Evolutionary conservation across 1,140 invertebrate species (phyloP).

Genomic region (Ylistrum balloti): DNA sequence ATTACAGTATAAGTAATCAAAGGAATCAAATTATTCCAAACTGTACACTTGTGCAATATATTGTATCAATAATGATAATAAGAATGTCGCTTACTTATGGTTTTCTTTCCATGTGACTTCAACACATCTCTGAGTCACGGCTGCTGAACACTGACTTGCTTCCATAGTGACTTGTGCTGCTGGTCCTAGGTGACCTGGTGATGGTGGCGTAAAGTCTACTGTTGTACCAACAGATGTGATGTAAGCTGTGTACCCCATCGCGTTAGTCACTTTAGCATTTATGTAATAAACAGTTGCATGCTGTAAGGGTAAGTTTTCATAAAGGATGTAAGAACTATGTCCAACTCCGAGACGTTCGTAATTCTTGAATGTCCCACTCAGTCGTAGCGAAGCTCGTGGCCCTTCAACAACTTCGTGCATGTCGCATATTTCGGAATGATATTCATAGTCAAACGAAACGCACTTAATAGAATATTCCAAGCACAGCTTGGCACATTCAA

Average conservation of each 20-base stretch:
- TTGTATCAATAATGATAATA: no score
- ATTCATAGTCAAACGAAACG: conserved; percentile 65
- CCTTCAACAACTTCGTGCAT: conserved; percentile 61
- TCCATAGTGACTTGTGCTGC: conserved; percentile 41
- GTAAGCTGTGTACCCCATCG: conserved; percentile 62
- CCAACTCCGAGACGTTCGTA: conserved; percentile 66
- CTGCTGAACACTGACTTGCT: conserved; percentile 62
- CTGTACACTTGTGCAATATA: no score
- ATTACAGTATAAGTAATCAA: no score
- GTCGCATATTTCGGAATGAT: conserved; percentile 62
- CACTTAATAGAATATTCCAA: conserved; percentile 59
- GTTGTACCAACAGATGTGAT: conserved; percentile 63
- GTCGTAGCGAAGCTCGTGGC: conserved; percentile 52
- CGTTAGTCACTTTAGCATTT: conserved; percentile 62
- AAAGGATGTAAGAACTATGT: conserved; percentile 48
- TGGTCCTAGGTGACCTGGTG: conserved; percentile 56
- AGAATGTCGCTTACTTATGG: conserved; percentile 59
- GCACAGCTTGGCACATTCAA: conserved; percentile 63
- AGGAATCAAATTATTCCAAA: no score
- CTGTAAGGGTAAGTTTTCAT: conserved; percentile 58
- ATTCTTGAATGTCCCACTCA: conserved; percentile 62
- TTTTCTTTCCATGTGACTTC: conserved; percentile 60
- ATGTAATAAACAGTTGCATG: conserved; percentile 64
- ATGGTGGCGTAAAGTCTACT: conserved; percentile 66
- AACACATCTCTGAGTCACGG: conserved; percentile 65